These are phyloP conservation scores for Piezodorus guildinii DNA, from an alignment of 1,140 invertebrate species.

Conservation along the genomic window DNA sequence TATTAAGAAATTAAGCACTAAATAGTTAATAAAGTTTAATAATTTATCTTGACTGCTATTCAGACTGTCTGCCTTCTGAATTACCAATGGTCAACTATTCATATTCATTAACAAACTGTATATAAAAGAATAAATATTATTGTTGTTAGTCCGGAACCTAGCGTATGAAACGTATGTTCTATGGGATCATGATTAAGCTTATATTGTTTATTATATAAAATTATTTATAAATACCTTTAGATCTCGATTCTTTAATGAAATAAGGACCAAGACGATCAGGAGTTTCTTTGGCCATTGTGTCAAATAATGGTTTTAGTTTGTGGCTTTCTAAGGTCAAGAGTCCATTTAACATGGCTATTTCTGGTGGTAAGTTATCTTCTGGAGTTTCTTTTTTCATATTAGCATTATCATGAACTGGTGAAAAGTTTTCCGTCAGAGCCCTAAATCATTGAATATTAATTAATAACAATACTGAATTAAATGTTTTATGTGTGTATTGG, in stretches of 20 bases:
- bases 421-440: constrained; percentile 28
- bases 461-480: background rate
- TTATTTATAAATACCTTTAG: constrained; percentile 15
- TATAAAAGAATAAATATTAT: no score
- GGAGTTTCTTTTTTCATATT: background rate
- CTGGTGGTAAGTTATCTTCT: constrained; percentile 5
- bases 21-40: no score
- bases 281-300: constrained; percentile 19
- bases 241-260: constrained; percentile 26
- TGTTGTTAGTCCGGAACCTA: no score
- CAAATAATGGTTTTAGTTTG: constrained; percentile 23
- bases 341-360: constrained; percentile 21
- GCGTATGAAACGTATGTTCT: no score
- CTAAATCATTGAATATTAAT: constrained; percentile 18
- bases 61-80: no score
- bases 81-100: no score
- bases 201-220: no score
- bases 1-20: no score
- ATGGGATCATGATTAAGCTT: no score
- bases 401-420: constrained; percentile 22
- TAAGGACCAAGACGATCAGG: constrained; percentile 24
- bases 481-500: background rate
- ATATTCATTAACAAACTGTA: no score
- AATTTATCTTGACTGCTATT: no score
- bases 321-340: constrained; percentile 23